Conservation (phyloP, 2,113 vertebrate species). For the Erpornis zantholeuca region DNA sequence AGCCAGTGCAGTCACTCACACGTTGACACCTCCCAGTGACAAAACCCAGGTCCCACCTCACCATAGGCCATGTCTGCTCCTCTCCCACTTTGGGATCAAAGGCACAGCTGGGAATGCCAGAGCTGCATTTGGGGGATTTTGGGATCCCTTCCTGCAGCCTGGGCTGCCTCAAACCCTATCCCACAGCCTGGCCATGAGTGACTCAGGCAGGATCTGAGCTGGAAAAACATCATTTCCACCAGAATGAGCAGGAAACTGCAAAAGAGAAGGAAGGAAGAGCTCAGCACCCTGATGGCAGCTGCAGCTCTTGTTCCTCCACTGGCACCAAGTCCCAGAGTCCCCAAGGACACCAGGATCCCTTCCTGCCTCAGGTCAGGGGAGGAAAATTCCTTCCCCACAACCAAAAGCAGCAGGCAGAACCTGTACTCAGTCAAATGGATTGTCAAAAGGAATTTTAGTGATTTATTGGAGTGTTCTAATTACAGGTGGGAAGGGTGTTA, state of each 20-base stretch:
- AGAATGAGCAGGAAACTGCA: neutral
- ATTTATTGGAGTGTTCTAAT: neutral
- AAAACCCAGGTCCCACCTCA: neutral
- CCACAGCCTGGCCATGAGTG: fast-evolving
- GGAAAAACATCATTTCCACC: neutral
- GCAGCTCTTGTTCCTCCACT: neutral
- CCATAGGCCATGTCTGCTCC: fast-evolving
- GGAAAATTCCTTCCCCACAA: neutral
- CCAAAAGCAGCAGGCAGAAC: neutral
- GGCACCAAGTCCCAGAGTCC: fast-evolving
- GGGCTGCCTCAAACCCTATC: neutral
- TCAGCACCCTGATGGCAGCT: neutral
- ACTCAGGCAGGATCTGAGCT: neutral
- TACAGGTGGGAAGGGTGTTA: neutral
- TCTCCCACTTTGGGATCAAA: neutral
- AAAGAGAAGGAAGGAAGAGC: neutral
- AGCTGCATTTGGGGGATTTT: too few species aligned
- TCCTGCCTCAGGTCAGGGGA: fast-evolving
- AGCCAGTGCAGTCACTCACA: neutral
- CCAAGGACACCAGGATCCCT: neutral
- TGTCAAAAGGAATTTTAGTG: neutral
- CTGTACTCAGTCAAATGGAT: neutral
- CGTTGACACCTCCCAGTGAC: fast-evolving
- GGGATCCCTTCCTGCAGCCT: neutral
- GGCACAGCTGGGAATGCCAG: neutral